Evolutionary conservation across 2,888 invertebrate genomes (phyloP), one percentile per base, ranked within the genome.

Genomic region (Saturnia pavonia): DNA sequence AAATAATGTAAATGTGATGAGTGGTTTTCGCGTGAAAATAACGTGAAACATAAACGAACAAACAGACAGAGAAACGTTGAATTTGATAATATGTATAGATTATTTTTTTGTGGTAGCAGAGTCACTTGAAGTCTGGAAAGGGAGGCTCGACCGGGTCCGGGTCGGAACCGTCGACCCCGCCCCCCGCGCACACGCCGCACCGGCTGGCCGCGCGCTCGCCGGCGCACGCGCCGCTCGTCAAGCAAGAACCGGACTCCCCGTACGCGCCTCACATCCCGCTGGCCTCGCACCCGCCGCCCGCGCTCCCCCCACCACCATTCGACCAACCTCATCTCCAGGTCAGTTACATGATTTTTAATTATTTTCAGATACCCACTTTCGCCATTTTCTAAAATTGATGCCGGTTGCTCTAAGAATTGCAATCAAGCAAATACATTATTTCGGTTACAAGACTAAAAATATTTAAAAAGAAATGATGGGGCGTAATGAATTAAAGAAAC

Each of bases 231-330:
- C 81, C 83, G 79, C 94, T 94, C 82, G 95, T 95, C 79, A 96
- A 96, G 90, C 96, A 96, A 88, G 96, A 96, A 90, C 94, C 95
- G 73, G 95, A 94, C 86, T 88, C 92, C 82, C 86, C 91, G 75
- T 94, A 94, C 84, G 80, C 86, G 74, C 87, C 85, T 75, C 83
- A 79, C 75, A 78, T 60, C 4, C 57, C 57, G 25, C 57, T 60
- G 4, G 57, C 27, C 6, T 27, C 83, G 78, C 94, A 82, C 92
- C 74, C 73, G 71, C 74, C 76, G 70, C 77, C 72, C 70, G 70
- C 74, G 76, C 94, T 83, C 89, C 91, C 83, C 82, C 92, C 84
- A 74, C 92, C 84, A 73, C 83, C 83, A 80, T 92, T 87, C 85
- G 92, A 92, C 76, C 89, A 92, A 78, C 83, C 89, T n/a, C 92